A percentile compares a stretch with the other conserved stretches of the same genome.
phyloP scores from a whole-genome alignment of 1,140 invertebrate species.

The Lasaia peninsularis region DNA sequence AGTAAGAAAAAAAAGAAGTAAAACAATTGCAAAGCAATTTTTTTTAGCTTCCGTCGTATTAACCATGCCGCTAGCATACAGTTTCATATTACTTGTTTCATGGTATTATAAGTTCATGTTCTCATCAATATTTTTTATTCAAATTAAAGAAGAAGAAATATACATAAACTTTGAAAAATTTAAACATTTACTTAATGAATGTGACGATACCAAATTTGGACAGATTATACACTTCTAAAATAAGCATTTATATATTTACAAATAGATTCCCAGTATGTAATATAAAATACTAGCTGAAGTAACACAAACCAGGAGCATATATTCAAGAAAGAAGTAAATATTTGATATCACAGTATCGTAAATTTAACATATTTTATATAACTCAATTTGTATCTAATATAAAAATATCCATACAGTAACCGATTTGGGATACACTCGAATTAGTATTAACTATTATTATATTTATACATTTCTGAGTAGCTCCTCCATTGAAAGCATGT shows the following conservation, averaged over 20 bases:
- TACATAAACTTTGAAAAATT: not conserved
- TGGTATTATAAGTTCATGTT: no score
- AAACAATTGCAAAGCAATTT: no score
- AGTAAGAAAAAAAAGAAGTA: no score
- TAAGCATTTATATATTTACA: constrained; percentile 3
- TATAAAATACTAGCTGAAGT: constrained; percentile 2
- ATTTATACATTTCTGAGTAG: constrained; percentile 63
- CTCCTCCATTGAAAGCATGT: constrained; percentile 61
- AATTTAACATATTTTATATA: constrained; percentile 43
- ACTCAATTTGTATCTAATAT: constrained; percentile 46
- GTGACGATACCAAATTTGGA: not conserved
- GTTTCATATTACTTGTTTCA: no score
- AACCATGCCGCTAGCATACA: no score
- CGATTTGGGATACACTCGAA: constrained; percentile 39
- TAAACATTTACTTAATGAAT: not conserved
- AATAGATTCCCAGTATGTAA: not conserved
- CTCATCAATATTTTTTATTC: no score
- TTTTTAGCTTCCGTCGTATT: no score
- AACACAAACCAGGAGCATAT: constrained; percentile 4
- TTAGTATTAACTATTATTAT: constrained; percentile 37
- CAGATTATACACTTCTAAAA: constrained; percentile 1
- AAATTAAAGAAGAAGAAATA: not conserved
- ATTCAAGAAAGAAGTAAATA: constrained; percentile 20
- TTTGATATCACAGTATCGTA: constrained; percentile 65
- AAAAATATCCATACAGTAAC: constrained; percentile 47